Percentiles rank a stretch among this genome's conserved stretches.
These are phyloP conservation scores for Drosophila fuyamai DNA, from an alignment of 1,140 invertebrate genomes.

Conservation along the genomic window DNA sequence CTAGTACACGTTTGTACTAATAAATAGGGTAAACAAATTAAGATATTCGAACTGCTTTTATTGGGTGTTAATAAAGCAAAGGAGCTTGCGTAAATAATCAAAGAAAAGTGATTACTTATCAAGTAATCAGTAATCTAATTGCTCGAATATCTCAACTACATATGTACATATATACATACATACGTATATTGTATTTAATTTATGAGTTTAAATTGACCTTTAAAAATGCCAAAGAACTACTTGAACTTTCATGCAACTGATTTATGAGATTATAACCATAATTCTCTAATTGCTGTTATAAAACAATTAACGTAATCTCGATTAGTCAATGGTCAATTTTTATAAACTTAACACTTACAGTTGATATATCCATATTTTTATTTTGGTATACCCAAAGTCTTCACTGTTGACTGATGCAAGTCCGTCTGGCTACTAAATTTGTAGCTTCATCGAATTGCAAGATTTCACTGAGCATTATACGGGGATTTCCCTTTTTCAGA, in stretches of 20 bases:
- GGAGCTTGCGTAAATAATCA: neutral
- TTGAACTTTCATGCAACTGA: neutral
- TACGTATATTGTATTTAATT: no score
- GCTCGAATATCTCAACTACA: no score
- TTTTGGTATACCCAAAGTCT: neutral
- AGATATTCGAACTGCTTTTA: neutral
- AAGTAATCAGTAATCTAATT: no score
- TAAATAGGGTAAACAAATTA: neutral
- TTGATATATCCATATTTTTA: neutral
- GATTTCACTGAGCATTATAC: neutral
- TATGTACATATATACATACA: no score
- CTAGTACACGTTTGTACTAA: neutral
- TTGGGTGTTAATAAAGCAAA: neutral
- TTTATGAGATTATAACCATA: conserved; percentile 4
- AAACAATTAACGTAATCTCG: neutral
- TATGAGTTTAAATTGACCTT: neutral
- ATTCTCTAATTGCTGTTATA: neutral
- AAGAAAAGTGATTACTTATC: no score
- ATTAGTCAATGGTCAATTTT: neutral
- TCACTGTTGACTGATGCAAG: neutral
- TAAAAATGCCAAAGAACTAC: neutral
- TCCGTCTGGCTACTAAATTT: neutral
- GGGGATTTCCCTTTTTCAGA: neutral
- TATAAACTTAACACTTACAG: neutral
- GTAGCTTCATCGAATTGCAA: neutral